Evolutionary conservation across 2,113 vertebrate genomes (phyloP), one percentile per base, ranked within the genome.

Genomic region (Macrotus californicus): DNA sequence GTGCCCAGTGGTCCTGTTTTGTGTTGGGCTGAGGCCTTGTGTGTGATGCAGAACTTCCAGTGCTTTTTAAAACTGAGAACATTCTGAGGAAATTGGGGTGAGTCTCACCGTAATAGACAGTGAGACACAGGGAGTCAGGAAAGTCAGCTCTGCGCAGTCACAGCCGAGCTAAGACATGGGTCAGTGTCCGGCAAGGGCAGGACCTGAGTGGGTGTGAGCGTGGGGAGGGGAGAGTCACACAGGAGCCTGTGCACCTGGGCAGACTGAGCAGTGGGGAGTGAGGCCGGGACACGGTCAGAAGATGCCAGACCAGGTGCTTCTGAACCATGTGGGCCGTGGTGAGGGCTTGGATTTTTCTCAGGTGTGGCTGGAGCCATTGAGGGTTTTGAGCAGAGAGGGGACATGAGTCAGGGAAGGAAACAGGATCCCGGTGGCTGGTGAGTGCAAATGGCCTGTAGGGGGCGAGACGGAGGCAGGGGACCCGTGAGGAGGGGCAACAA

Each of bases 141-240:
- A 8, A 82, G 66, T 59, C 11, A 31, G 4, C 8, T 6, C 24
- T 31, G 59, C 0, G 3, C 50, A 70, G 72, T 69, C 92, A 22
- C 6, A 8, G 34, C 36, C 26, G 43, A 72, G 41, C 14, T 50
- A 41, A 52, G 72, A 46, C 4, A 0, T 9, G 14, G 39, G 39
- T 52, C 34, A n/a, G 34, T 34, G 64, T n/a, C 64, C 15, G 2
- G 64, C 34, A 67, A 36, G 75, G 46, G 24, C 31, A 18, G n/a
- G 80, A 31, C n/a, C 64, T 14, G 15, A 26, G 36, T 16, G 34
- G 16, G 36, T 0, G 3, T 3, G 19, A 41, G 4, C 0, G 0
- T 54, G 3, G 50, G 46, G 7, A 18, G 43, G 26, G n/a, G n/a
- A 48, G 22, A 0, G 36, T 46, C 79, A 24, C 59, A 39, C 6